A percentile compares a stretch with the other conserved stretches of the same genome.
Evolutionary conservation across 2,797 vertebrate species (phyloP).

Genomic region (Sebastes matsubarae): DNA sequence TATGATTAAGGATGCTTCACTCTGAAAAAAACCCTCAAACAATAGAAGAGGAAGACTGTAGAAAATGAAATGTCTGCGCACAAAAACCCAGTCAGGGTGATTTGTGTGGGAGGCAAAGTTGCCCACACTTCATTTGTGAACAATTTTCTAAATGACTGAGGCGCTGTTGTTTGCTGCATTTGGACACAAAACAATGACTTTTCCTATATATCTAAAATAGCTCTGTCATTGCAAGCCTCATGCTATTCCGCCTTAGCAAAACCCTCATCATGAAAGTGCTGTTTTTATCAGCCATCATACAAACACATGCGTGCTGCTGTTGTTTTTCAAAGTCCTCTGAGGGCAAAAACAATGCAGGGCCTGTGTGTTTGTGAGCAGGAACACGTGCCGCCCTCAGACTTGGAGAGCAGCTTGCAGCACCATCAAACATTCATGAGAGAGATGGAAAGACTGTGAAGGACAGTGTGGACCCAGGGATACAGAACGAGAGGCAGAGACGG

Average conservation of each 20-base stretch:
- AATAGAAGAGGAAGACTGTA: slow-evolving; percentile 28
- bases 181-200: slow-evolving; percentile 35
- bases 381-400: slow-evolving; percentile 67
- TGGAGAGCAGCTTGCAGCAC: slow-evolving; percentile 75
- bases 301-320: slow-evolving; percentile 13
- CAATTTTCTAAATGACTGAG: slow-evolving; percentile 50
- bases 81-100: slow-evolving; percentile 40
- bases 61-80: slow-evolving; percentile 48
- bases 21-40: neutral
- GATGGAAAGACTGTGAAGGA: slow-evolving; percentile 71
- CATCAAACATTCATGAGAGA: slow-evolving; percentile 84
- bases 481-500: slow-evolving; percentile 33
- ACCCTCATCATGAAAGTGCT: neutral
- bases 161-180: slow-evolving; percentile 21
- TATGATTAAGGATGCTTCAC: slow-evolving; percentile 34
- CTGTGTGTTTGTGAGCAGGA: slow-evolving; percentile 58
- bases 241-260: neutral
- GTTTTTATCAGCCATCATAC: neutral
- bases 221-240: neutral
- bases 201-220: slow-evolving; percentile 36
- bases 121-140: slow-evolving; percentile 56
- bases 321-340: slow-evolving; percentile 39
- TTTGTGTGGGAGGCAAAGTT: slow-evolving; percentile 56
- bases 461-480: slow-evolving; percentile 52
- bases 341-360: slow-evolving; percentile 49